Evolutionary conservation across 2,888 invertebrate genomes (phyloP).

Genomic region (Apantesis nais): DNA sequence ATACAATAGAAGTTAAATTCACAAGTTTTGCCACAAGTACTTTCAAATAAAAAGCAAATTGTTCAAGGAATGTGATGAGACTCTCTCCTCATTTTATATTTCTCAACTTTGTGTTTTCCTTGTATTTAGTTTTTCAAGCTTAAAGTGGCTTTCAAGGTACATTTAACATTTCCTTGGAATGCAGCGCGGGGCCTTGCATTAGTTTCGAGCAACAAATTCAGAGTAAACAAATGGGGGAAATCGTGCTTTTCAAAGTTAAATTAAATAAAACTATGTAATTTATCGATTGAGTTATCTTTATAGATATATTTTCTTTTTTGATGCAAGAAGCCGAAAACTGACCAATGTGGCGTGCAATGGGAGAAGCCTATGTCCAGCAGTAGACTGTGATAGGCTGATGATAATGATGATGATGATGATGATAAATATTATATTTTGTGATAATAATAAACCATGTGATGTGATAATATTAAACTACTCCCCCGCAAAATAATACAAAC

Average conservation of each 20-base stretch:
- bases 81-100: not conserved
- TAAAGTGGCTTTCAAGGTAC: not conserved
- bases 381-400: too few relatives aligned
- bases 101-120: not conserved
- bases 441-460: too few relatives aligned
- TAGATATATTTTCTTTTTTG: too few relatives aligned
- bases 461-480: too few relatives aligned
- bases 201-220: too few relatives aligned
- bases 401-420: too few relatives aligned
- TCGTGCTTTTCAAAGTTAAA: not conserved
- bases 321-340: too few relatives aligned
- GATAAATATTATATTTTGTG: too few relatives aligned
- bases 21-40: not conserved
- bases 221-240: not conserved
- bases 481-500: too few relatives aligned
- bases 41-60: not conserved
- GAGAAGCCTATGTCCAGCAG: too few relatives aligned
- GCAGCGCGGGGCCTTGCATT: not conserved
- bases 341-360: too few relatives aligned
- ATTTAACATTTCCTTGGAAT: not conserved
- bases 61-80: not conserved
- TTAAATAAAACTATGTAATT: not conserved
- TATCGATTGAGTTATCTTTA: not conserved
- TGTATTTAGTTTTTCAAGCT: not conserved
- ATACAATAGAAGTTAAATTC: too few relatives aligned